A percentile compares a stretch with the other conserved stretches of the same genome.
Evolutionary conservation across 2,888 invertebrate species (phyloP).

Genomic region (Spodoptera picta): DNA sequence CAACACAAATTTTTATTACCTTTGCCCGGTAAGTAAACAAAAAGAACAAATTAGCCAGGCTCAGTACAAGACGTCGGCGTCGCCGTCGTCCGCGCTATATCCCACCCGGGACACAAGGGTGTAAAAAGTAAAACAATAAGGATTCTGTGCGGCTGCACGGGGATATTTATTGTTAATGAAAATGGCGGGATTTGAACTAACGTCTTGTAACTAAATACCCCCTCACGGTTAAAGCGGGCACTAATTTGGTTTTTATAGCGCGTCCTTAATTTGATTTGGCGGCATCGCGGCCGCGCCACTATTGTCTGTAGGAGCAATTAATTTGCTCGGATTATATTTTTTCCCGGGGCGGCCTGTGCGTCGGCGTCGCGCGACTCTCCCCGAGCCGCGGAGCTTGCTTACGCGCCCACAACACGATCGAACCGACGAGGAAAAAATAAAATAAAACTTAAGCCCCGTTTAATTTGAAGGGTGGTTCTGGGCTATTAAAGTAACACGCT

Average conservation of each 20-base stretch:
- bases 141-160: conserved; percentile 85
- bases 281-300: conserved; percentile 86
- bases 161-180: conserved; percentile 90
- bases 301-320: conserved; percentile 88
- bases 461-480: conserved; percentile 90
- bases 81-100: conserved; percentile 77
- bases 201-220: conserved; percentile 89
- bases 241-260: conserved; percentile 90
- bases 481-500: conserved; percentile 90
- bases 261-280: conserved; percentile 89
- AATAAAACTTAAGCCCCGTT: conserved; percentile 89
- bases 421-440: conserved; percentile 86
- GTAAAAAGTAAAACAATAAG: conserved; percentile 89
- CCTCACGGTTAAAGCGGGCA: conserved; percentile 89
- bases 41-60: conserved; percentile 86
- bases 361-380: conserved; percentile 66
- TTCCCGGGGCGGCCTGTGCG: conserved; percentile 75
- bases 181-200: conserved; percentile 89
- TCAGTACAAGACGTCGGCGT: conserved; percentile 79
- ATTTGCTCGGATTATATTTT: conserved; percentile 89
- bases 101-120: conserved; percentile 87
- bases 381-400: conserved; percentile 64
- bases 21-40: conserved; percentile 86
- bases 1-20: conserved; percentile 88
- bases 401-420: conserved; percentile 78